phyloP scores from a whole-genome alignment of 2,113 vertebrate species.

The Azemiops feae region DNA sequence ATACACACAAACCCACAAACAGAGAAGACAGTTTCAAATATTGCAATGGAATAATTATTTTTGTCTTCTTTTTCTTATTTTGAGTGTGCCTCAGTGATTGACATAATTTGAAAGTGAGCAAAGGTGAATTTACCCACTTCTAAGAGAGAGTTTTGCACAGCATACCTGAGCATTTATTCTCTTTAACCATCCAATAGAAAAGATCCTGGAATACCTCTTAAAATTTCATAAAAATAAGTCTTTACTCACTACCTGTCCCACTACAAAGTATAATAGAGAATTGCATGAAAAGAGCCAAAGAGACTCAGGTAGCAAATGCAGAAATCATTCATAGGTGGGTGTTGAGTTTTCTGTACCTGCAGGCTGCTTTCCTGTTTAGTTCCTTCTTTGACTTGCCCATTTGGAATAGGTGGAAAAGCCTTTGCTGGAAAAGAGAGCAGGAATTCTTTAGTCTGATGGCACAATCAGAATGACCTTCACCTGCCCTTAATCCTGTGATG shows the following conservation, averaged over 20 bases:
- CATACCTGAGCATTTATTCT: background rate
- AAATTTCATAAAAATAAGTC: background rate
- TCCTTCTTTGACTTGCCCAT: background rate
- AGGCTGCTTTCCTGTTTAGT: background rate
- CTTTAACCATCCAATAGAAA: background rate
- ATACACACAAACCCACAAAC: background rate
- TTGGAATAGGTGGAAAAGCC: background rate
- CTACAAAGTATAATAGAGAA: background rate
- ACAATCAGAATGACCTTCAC: slow-evolving; percentile 21
- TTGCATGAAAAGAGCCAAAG: background rate
- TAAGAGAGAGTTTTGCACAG: background rate
- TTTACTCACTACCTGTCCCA: background rate
- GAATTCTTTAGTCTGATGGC: slow-evolving; percentile 11
- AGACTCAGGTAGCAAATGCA: background rate
- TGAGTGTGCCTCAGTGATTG: background rate
- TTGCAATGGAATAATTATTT: background rate
- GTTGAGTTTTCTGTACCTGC: background rate
- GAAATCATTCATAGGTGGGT: background rate
- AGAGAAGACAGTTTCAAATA: background rate
- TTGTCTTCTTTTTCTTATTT: background rate
- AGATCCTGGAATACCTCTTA: background rate
- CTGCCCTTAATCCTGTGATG: slow-evolving; percentile 9
- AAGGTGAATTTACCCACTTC: background rate
- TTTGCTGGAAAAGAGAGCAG: background rate
- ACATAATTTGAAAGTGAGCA: background rate